Evolutionary conservation across 2,113 vertebrate species (phyloP).

Genomic region (Peromyscus leucopus): DNA sequence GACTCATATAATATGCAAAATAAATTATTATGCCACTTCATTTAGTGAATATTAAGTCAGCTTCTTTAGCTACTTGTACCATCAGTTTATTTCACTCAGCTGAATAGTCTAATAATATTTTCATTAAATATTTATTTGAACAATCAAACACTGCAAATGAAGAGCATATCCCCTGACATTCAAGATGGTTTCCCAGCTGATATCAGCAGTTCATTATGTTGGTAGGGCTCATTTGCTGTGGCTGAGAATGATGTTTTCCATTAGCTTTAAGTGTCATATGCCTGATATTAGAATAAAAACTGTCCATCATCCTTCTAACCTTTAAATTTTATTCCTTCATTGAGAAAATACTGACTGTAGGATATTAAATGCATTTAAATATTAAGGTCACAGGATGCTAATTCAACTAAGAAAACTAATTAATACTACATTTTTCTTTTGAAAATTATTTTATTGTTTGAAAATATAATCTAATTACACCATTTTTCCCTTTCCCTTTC

Average conservation of each 20-base stretch:
- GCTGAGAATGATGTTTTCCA: conserved; percentile 76
- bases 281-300: conserved; percentile 73
- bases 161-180: conserved; percentile 80
- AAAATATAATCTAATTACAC: background rate
- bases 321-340: conserved; percentile 70
- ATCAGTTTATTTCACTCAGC: conserved; percentile 84
- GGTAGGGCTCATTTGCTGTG: conserved; percentile 69
- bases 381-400: conserved; percentile 38
- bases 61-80: conserved; percentile 62
- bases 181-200: conserved; percentile 77
- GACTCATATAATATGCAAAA: conserved; percentile 78
- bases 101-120: conserved; percentile 87
- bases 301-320: conserved; percentile 76
- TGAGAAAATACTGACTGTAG: conserved; percentile 45
- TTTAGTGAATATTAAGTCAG: conserved; percentile 82
- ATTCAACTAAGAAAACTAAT: conserved; percentile 64
- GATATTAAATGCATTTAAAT: conserved; percentile 77
- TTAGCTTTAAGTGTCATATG: conserved; percentile 77
- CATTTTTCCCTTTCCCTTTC: background rate
- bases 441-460: background rate
- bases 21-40: conserved; percentile 81
- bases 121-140: conserved; percentile 86
- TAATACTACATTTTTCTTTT: background rate
- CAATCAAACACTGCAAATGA: conserved; percentile 83
- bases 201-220: conserved; percentile 71